Conservation (phyloP, 2,113 vertebrate genomes). For the Mirza zaza region DNA sequence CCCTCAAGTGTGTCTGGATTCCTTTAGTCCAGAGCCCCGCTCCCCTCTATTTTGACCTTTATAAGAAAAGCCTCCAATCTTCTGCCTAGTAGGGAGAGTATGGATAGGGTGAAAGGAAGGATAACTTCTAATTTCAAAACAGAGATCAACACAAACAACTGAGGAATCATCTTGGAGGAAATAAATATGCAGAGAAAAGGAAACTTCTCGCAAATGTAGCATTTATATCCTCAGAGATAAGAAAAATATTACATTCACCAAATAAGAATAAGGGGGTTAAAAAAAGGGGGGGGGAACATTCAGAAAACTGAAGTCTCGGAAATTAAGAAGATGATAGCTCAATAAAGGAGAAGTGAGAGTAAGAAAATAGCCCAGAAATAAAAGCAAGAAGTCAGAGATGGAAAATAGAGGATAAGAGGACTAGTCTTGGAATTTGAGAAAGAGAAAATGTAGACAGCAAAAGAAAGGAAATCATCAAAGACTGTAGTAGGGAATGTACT, state of each 20-base stretch:
- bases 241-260: neutral
- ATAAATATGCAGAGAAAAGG: neutral
- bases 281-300: neutral
- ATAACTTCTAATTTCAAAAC: neutral
- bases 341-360: neutral
- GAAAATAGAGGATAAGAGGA: neutral
- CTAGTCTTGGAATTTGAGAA: neutral
- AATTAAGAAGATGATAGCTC: neutral
- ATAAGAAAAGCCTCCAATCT: neutral
- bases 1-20: neutral
- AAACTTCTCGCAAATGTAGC: neutral
- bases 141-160: neutral
- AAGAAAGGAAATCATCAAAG: neutral
- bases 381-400: neutral
- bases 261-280: neutral
- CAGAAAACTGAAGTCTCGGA: neutral
- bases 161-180: neutral
- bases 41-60: neutral
- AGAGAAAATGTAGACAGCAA: neutral
- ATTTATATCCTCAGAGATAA: neutral
- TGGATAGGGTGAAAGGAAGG: neutral
- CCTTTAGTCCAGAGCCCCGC: neutral
- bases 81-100: neutral
- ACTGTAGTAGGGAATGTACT: neutral
- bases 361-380: constrained; percentile 23